A percentile compares a stretch with the other conserved stretches of the same genome.
Conservation (phyloP, 2,797 vertebrate genomes). For the Mus minutoides region DNA sequence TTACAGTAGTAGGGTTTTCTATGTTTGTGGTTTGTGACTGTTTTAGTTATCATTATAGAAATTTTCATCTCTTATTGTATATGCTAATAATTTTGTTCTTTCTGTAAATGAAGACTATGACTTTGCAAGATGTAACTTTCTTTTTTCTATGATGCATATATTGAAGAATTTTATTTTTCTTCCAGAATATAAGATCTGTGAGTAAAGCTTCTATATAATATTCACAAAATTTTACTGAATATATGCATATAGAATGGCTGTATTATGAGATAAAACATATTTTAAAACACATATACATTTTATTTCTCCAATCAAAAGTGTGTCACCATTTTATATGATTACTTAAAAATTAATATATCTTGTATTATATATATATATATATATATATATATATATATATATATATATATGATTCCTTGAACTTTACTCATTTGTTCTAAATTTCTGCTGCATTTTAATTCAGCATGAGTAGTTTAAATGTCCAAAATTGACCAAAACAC, state of each 20-base stretch:
- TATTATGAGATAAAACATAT: neutral
- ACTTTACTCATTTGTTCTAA: neutral
- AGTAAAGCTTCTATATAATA: neutral
- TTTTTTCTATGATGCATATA: neutral
- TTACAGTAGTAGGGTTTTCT: neutral
- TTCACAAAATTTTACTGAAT: neutral
- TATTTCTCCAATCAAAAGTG: neutral
- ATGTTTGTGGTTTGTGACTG: too few species aligned
- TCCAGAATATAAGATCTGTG: neutral
- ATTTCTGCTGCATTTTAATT: neutral
- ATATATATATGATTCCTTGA: neutral
- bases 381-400: neutral
- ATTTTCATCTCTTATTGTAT: neutral
- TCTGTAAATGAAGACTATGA: neutral
- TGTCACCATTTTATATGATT: neutral
- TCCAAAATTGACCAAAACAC: neutral
- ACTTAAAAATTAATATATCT: neutral
- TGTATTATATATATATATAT: neutral
- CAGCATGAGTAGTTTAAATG: neutral
- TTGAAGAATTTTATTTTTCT: neutral
- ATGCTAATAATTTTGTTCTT: neutral
- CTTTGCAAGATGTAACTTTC: neutral
- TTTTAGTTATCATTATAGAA: neutral
- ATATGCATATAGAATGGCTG: neutral
- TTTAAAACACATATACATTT: neutral